Evolutionary conservation across 1,140 invertebrate genomes (phyloP), one percentile per base, ranked within the genome.

Genomic region (Cyphomyrmex costatus): DNA sequence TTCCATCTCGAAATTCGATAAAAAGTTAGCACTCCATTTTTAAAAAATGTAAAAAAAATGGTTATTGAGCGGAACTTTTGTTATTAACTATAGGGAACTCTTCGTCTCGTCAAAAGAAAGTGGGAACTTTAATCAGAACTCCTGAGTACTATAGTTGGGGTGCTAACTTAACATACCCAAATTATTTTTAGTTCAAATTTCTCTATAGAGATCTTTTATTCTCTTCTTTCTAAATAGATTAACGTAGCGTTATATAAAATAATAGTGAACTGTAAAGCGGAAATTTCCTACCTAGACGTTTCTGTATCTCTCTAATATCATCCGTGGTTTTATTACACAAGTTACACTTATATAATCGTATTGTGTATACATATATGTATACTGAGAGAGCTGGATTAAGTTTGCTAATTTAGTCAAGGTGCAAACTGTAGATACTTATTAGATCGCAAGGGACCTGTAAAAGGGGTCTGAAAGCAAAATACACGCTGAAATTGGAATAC

Each of bases 391-490:
- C 12, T 33, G 27, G 30, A 74, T 74, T 74, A 56, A 27, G 19
- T 74, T 74, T 12, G 19, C 19, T 74, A 74, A 74, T 74, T 56
- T 56, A 12, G 27, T 51, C 21, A 56, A 74, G 51, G 12, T 56
- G 27, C 27, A 30, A 74, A 56, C 30, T 30, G 10, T 12, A 58
- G 71, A 74, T n/a, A 74, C 27, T 27, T 73, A 73, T 73, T 74
- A 53, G 16, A 53, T 33, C 49, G 27, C 46, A 30, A 58, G 49
- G n/a, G 30, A n/a, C 21, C 51, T 30, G 27, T 74, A 53, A 74
- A 36, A 70, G 66, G 21, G 27, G 7, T 24, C 7, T 49, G n/a
- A 70, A 49, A 71, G 21, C 30, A 27, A 30, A 74, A 16, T 36
- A 19, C 19, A 6, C 10, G 0, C 0, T 53, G 51, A 74, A 53